Conservation (phyloP, 2,888 invertebrate species). For the Drosophila conformis region DNA sequence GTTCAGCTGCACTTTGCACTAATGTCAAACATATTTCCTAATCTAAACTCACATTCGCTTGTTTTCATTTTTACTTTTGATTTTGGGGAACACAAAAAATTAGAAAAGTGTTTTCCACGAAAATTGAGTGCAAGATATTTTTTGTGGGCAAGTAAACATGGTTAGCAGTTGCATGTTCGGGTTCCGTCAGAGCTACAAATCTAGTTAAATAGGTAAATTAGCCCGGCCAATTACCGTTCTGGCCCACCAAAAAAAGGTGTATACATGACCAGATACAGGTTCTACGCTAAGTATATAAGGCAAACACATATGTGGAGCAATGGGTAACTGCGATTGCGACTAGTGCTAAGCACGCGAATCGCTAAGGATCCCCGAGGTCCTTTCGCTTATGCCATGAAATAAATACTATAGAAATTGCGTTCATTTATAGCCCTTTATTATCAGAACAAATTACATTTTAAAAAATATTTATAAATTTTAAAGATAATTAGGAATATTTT, state of each 20-base stretch:
- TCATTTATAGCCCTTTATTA: not conserved
- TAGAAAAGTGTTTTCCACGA: constrained; percentile 68
- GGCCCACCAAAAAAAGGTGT: constrained; percentile 4
- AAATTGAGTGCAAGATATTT: constrained; percentile 33
- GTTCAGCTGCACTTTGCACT: constrained; percentile 62
- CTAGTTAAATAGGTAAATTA: constrained; percentile 76
- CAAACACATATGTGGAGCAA: constrained; percentile 40
- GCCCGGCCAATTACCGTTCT: constrained; percentile 67
- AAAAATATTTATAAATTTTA: not conserved
- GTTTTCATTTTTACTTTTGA: constrained; percentile 3
- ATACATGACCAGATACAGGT: constrained; percentile 47
- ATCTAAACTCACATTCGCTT: constrained; percentile 23
- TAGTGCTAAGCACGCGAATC: constrained; percentile 44
- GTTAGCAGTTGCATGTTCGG: constrained; percentile 61
- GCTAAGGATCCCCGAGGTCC: not conserved
- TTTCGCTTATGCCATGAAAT: constrained; percentile 33
- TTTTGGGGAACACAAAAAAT: not conserved
- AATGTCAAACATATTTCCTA: constrained; percentile 39
- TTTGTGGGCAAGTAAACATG: constrained; percentile 41
- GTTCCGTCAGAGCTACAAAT: constrained; percentile 50
- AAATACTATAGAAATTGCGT: not conserved
- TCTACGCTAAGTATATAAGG: not conserved
- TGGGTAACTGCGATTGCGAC: constrained; percentile 37
- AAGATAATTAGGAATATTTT: not conserved
- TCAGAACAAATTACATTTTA: not conserved